Evolutionary conservation across 1,140 invertebrate genomes (phyloP), one percentile per base, ranked within the genome.

Genomic region (Drosophila sechellia): DNA sequence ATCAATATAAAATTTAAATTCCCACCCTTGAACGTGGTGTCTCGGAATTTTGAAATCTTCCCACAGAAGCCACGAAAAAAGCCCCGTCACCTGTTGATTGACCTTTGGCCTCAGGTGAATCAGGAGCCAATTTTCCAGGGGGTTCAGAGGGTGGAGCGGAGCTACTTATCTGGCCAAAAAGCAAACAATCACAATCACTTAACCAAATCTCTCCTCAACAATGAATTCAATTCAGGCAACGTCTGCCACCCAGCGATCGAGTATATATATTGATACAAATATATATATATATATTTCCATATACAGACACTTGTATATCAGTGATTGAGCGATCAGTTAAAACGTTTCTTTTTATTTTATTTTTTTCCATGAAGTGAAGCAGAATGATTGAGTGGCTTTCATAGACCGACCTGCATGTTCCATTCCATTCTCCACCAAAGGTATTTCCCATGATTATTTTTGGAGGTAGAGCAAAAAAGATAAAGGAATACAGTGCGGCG

Each of bases 271-370:
- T 20, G 3, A 15, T 66, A 68, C 27, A 68, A 8, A 35, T 35
- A 15, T 61, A 63, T 35, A 68, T 61, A 63, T 35, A 68, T 22
- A 27, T 45, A 54, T 35, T 34, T 43, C 22, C 42, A 17, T 34
- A 22, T 8, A 12, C 6, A 46, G 34, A 58, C 69, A 52, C 64
- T 54, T 60, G 77, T 65, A 57, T 86, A 86, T 86, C 83, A 86
- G 83, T 86, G 83, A 86, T 86, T 86, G 83, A 86, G 84, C 83
- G 83, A 86, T 86, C 83, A 86, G 83, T 86, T 86, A 86, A 86
- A 86, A 83, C 43, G 79, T 86, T 73, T 70, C 40, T 69, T 70
- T 70, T 66, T 55, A 55, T 70, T 48, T 69, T 39, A 39, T 53
- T 69, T 75, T 49, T 52, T 57, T 42, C 22, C 37, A 50, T 72